A percentile compares a stretch with the other conserved stretches of the same genome.
phyloP scores from a whole-genome alignment of 2,797 vertebrate genomes.

The Botia kubotai region DNA sequence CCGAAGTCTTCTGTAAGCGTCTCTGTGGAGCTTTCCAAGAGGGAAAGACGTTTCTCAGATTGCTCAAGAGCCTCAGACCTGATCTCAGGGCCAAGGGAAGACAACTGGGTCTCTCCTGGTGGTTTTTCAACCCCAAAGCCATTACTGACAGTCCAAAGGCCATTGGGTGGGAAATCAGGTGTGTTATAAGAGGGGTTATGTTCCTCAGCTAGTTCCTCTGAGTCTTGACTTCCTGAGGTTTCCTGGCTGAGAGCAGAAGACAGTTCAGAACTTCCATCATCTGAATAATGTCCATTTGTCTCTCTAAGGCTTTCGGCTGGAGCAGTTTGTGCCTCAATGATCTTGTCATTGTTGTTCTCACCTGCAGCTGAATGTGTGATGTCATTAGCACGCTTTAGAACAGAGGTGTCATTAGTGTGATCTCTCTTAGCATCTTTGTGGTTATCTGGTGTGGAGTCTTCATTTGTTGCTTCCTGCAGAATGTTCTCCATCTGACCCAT shows the following conservation, averaged over 20 bases:
- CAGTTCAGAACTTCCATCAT: conserved; percentile 12
- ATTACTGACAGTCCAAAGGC: conserved; percentile 72
- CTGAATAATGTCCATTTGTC: conserved; percentile 29
- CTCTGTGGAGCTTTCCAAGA: conserved; percentile 88
- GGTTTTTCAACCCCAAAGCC: conserved; percentile 63
- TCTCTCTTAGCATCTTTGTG: conserved; percentile 60
- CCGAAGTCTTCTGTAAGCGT: conserved; percentile 84
- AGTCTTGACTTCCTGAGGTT: conserved; percentile 46
- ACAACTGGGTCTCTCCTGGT: background rate
- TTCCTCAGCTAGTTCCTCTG: conserved; percentile 56
- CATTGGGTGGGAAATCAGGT: conserved; percentile 49
- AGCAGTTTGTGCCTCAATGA: conserved; percentile 50
- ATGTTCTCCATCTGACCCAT: conserved; percentile 97
- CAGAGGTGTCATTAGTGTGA: background rate
- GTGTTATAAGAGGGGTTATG: conserved; percentile 43
- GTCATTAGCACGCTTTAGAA: conserved; percentile 58
- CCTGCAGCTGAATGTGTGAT: conserved; percentile 31
- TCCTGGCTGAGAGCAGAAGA: conserved; percentile 42
- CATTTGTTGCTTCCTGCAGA: conserved; percentile 91
- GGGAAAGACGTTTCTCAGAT: conserved; percentile 76
- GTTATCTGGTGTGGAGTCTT: conserved; percentile 74
- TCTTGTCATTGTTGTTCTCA: conserved; percentile 36
- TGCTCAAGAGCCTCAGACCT: conserved; percentile 54
- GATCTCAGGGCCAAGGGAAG: no score
- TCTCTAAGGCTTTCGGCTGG: conserved; percentile 57